Evolutionary conservation across 2,888 invertebrate species (phyloP), one percentile per base, ranked within the genome.

Genomic region (Mantis religiosa): DNA sequence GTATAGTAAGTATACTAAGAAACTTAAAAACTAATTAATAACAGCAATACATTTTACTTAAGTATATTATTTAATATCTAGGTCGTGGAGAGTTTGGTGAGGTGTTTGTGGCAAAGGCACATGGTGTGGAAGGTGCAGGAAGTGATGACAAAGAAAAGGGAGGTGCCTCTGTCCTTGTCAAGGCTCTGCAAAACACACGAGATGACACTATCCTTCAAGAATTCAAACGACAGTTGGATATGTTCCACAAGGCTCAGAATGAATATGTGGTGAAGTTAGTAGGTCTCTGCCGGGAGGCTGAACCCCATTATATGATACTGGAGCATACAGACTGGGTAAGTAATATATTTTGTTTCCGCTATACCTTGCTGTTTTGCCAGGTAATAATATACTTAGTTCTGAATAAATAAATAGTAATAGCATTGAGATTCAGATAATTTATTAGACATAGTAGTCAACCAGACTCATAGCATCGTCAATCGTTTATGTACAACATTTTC

Each of bases 21-120:
- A 71, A 71, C 2, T 2, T 20, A 71, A 41, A 12, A 41, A 41
- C 9, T 82, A 9, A 82, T 82, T n/a, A 82, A 82, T 82, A 82
- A 82, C 15, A 82, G n/a, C 7, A 82, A 27, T 82, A 25, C 28
- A 3, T 28, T 84, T 30, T 1, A 41, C 12, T 41, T 41, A 34
- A 84, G 7, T 12, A 30, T n/a, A 7, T 28, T 86, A 54, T 20
- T 30, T 85, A 25, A 30, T 54, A 85, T 91, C 27, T 91, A 96
- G 97, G 98, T 28, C 96, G 98, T 34, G 98, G 99, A 0, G 97
- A 98, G 91, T 99, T 98, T 92, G 99, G 99, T 0, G 98, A 98
- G 91, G 97, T 99, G 0, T 96, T 97, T 91, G 94, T 98, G 82
- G 98, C 97, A 12, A 86, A 97, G 95, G 92, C 95, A 92, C 93